phyloP scores from a whole-genome alignment of 2,797 vertebrate species.

The Trichosurus vulpecula region DNA sequence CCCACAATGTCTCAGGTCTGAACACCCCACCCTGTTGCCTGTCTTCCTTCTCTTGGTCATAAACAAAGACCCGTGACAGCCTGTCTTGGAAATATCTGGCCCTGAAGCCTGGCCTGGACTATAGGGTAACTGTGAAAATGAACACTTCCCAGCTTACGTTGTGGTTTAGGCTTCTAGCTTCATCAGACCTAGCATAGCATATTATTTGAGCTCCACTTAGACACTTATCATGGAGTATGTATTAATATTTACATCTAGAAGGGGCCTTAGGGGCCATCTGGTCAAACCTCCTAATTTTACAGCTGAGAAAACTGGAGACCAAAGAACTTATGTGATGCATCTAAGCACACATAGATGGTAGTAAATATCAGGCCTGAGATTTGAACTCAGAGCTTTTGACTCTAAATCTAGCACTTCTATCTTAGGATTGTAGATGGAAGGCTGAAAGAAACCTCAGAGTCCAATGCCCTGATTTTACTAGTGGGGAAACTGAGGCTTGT shows the following conservation, averaged over 20 bases:
- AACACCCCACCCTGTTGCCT: conserved; percentile 54
- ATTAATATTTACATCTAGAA: background rate
- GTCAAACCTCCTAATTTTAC: background rate
- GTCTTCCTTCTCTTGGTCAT: conserved; percentile 13
- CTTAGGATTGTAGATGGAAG: background rate
- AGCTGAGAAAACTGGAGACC: background rate
- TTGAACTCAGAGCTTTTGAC: background rate
- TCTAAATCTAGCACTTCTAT: background rate
- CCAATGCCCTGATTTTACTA: background rate
- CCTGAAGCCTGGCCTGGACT: conserved; percentile 31
- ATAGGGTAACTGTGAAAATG: background rate
- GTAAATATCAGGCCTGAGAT: background rate
- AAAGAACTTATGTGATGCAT: background rate
- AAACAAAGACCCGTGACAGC: conserved; percentile 61
- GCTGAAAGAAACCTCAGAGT: background rate
- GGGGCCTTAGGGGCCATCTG: background rate
- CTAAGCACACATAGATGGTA: background rate
- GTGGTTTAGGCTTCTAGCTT: background rate
- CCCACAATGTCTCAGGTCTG: conserved; percentile 60
- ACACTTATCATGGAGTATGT: background rate
- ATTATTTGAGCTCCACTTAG: background rate
- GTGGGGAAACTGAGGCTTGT: background rate
- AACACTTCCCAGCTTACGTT: background rate
- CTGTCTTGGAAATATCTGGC: conserved; percentile 60
- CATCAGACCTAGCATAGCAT: background rate